Evolutionary conservation across 2,797 vertebrate species (phyloP).

Genomic region (Cynodonichthys magdalenae): DNA sequence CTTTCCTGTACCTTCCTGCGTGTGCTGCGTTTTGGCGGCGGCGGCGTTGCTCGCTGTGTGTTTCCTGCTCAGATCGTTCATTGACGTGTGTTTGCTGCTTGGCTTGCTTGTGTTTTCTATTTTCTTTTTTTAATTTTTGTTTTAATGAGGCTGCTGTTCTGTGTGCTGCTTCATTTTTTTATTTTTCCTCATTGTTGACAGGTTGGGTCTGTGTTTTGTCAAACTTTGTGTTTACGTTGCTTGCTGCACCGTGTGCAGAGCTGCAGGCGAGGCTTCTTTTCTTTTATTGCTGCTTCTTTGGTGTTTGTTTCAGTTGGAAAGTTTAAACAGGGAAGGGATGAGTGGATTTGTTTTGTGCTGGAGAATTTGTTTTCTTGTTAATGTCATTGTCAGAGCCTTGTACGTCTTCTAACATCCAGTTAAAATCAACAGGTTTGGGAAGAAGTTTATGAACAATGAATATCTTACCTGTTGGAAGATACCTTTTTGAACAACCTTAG

Average conservation of each 20-base stretch:
- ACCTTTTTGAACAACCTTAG: too few relatives aligned
- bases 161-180: slow-evolving; percentile 22
- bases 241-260: not conserved
- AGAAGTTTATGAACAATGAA: too few relatives aligned
- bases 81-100: slow-evolving; percentile 33
- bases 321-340: not conserved
- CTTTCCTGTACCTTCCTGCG: slow-evolving; percentile 40
- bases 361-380: not conserved
- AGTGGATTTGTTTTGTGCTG: not conserved
- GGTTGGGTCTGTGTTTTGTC: slow-evolving; percentile 8
- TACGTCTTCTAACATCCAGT: not conserved
- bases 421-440: not conserved
- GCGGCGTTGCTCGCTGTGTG: slow-evolving; percentile 21
- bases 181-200: slow-evolving; percentile 5
- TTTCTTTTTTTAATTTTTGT: slow-evolving; percentile 3
- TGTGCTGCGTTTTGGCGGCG: slow-evolving; percentile 16
- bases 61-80: slow-evolving; percentile 19
- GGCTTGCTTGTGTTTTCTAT: slow-evolving; percentile 25
- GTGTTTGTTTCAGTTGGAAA: not conserved
- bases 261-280: slow-evolving; percentile 20
- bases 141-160: slow-evolving; percentile 9
- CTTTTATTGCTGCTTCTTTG: not conserved
- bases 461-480: too few relatives aligned
- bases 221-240: slow-evolving; percentile 12
- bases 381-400: not conserved